Conservation (phyloP, 1,140 invertebrate species). For the Vollenhovia emeryi region DNA sequence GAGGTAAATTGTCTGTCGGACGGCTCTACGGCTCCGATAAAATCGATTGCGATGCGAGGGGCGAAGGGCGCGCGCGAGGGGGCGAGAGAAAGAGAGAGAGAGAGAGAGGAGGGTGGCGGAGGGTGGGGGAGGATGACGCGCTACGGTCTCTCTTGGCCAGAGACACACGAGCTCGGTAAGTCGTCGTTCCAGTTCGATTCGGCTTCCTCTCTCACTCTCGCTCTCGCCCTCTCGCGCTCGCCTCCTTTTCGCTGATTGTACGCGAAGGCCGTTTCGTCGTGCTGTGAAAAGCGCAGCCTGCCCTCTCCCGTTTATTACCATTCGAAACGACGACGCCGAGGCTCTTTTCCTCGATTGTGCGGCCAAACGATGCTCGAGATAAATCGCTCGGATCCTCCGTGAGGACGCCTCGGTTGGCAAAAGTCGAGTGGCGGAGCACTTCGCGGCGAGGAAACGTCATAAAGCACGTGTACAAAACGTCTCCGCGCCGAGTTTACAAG, state of each 20-base stretch:
- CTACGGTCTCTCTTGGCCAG: constrained; percentile 18
- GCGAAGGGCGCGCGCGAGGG: background rate
- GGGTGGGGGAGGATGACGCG: constrained; percentile 1
- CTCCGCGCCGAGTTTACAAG: constrained; percentile 2
- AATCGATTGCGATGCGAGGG: constrained; percentile 36
- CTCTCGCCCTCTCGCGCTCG: background rate
- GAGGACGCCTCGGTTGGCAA: constrained; percentile 32
- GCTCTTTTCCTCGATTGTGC: constrained; percentile 61
- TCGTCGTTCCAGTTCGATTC: constrained; percentile 61
- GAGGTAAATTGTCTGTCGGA: constrained; percentile 55
- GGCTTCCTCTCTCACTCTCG: background rate
- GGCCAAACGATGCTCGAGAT: constrained; percentile 57
- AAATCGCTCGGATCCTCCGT: constrained; percentile 57
- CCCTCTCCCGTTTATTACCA: constrained; percentile 63
- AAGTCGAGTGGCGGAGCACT: constrained; percentile 47
- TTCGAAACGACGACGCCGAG: constrained; percentile 58
- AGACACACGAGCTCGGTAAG: constrained; percentile 53
- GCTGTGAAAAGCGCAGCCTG: constrained; percentile 55
- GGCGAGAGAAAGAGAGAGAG: too few relatives aligned
- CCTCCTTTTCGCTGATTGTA: constrained; percentile 54
- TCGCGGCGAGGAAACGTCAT: constrained; percentile 49
- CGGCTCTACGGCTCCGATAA: constrained; percentile 56
- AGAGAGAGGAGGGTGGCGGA: too few relatives aligned
- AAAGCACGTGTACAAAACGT: constrained; percentile 25
- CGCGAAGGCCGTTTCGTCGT: constrained; percentile 54